Evolutionary conservation across 2,797 vertebrate genomes (phyloP).

Genomic region (Ceyx erithaca): DNA sequence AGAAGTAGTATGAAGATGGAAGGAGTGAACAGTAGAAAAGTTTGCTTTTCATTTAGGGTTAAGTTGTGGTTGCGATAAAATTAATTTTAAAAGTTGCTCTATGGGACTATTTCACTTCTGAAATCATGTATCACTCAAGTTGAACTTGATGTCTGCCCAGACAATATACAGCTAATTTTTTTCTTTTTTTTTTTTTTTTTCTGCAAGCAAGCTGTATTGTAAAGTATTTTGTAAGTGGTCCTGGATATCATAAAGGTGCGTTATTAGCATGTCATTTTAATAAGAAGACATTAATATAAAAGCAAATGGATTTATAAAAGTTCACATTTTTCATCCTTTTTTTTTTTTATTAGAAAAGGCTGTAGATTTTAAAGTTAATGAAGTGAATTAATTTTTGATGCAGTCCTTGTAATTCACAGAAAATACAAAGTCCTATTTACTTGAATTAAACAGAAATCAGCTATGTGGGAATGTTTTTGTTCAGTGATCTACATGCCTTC

Average conservation of each 20-base stretch:
- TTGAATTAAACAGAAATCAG: not conserved
- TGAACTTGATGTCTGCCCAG: not conserved
- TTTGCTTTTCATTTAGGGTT: not conserved
- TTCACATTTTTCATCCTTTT: not conserved
- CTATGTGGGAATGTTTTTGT: not conserved
- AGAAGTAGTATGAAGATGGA: not conserved
- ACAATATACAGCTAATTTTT: not conserved
- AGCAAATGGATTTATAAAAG: not conserved
- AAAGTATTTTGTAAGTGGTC: not conserved
- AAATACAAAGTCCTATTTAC: not conserved
- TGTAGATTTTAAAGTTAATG: not conserved
- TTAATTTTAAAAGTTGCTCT: not conserved
- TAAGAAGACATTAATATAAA: not conserved
- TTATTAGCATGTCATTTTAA: not conserved
- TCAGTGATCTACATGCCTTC: not conserved
- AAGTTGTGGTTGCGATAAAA: not conserved
- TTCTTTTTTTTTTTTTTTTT: not conserved
- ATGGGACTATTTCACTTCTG: not conserved
- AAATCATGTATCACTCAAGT: not conserved
- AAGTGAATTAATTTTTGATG: not conserved
- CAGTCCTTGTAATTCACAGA: not conserved
- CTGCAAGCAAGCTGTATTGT: not conserved
- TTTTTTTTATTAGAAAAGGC: not conserved
- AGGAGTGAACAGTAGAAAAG: not conserved
- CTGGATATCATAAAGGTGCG: not conserved